Evolutionary conservation across 2,888 invertebrate species (phyloP).

Genomic region (Cantharis lateralis): DNA sequence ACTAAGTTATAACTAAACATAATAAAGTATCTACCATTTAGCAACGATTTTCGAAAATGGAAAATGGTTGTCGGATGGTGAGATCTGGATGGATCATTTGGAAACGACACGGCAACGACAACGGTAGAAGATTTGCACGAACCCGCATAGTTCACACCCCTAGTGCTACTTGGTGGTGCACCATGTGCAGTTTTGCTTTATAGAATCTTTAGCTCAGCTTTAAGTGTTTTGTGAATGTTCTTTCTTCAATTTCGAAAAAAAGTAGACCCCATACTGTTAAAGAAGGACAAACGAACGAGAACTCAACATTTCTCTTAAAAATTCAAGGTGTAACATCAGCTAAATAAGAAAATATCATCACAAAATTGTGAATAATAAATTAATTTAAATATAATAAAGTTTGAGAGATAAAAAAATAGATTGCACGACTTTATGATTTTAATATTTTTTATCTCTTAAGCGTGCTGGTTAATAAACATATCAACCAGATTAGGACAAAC

Average conservation of each 20-base stretch:
- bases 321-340: conserved; percentile 13
- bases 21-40: conserved; percentile 10
- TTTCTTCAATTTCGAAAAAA: conserved; percentile 19
- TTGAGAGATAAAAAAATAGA: conserved; percentile 16
- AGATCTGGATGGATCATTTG: conserved; percentile 28
- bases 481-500: conserved; percentile 26
- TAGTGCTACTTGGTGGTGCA: conserved; percentile 35
- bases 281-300: conserved; percentile 38
- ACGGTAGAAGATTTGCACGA: conserved; percentile 29
- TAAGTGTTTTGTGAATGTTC: conserved; percentile 27
- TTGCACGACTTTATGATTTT: conserved; percentile 5
- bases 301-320: conserved; percentile 43
- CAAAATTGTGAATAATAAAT: neutral
- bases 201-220: conserved; percentile 29
- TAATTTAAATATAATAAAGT: neutral
- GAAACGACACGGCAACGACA: conserved; percentile 39
- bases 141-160: conserved; percentile 21
- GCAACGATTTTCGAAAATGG: conserved; percentile 1
- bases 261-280: conserved; percentile 52
- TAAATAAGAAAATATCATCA: conserved; percentile 1
- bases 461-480: conserved; percentile 27
- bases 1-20: conserved; percentile 43
- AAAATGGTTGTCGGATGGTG: conserved; percentile 6
- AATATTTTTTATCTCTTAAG: conserved; percentile 14
- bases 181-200: conserved; percentile 26